Evolutionary conservation across 2,113 vertebrate genomes (phyloP).

Genomic region (Hiodon tergisus): DNA sequence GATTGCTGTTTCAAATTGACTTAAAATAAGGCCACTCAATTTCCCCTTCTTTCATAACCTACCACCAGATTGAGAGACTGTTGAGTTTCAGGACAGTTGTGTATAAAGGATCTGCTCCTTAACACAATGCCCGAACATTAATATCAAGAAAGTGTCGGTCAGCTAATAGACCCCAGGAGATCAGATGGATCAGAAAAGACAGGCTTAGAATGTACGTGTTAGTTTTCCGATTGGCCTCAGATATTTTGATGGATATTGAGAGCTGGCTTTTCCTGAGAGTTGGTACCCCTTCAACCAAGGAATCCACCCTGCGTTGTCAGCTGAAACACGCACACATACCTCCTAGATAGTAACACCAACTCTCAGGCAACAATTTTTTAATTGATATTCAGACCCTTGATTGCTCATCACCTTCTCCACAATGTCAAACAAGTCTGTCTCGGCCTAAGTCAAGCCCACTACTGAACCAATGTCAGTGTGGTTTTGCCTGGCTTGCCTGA

Average conservation of each 20-base stretch:
- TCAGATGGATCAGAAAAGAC: neutral
- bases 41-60: neutral
- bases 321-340: no score
- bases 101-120: neutral
- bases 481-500: neutral
- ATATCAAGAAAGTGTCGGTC: neutral
- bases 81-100: no score
- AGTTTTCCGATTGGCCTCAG: neutral
- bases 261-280: constrained; percentile 1
- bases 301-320: neutral
- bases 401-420: neutral
- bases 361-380: neutral
- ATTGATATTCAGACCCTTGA: neutral
- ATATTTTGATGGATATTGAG: neutral
- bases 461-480: neutral
- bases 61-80: no score
- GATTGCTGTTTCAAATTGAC: neutral
- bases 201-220: neutral
- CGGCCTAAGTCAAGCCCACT: neutral
- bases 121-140: neutral
- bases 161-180: neutral
- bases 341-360: neutral
- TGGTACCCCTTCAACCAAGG: neutral
- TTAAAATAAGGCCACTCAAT: neutral
- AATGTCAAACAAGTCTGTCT: neutral